These are phyloP conservation scores for Xylota segnis DNA, from an alignment of 2,888 invertebrate genomes.

Conservation along the genomic window DNA sequence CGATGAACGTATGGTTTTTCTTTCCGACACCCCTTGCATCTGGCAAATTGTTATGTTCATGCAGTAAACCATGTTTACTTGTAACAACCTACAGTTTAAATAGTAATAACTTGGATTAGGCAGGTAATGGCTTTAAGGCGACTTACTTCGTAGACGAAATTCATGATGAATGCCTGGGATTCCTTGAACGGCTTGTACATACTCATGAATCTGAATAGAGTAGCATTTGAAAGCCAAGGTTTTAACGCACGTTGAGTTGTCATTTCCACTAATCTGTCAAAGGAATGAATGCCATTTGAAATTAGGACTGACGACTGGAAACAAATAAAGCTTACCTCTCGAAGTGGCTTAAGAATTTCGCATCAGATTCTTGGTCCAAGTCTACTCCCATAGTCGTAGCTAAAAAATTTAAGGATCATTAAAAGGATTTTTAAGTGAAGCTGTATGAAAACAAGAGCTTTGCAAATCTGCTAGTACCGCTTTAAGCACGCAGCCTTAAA, in stretches of 20 bases:
- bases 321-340: neutral
- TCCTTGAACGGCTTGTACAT: constrained; percentile 1
- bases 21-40: constrained; percentile 13
- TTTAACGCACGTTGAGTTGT: constrained; percentile 3
- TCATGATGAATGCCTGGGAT: neutral
- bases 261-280: neutral
- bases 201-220: constrained; percentile 1
- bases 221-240: neutral
- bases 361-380: neutral
- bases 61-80: neutral
- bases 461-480: too few species aligned
- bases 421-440: too few species aligned
- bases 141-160: neutral
- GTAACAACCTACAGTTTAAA: constrained; percentile 23
- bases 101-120: neutral
- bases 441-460: too few species aligned
- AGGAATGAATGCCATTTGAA: neutral
- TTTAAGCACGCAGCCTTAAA: too few species aligned
- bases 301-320: neutral
- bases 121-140: neutral
- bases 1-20: constrained; percentile 74
- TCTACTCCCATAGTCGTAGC: neutral
- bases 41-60: neutral
- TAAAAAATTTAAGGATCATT: too few species aligned
- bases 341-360: neutral